Evolutionary conservation across 2,888 invertebrate genomes (phyloP).

Genomic region (Tipula confusa): DNA sequence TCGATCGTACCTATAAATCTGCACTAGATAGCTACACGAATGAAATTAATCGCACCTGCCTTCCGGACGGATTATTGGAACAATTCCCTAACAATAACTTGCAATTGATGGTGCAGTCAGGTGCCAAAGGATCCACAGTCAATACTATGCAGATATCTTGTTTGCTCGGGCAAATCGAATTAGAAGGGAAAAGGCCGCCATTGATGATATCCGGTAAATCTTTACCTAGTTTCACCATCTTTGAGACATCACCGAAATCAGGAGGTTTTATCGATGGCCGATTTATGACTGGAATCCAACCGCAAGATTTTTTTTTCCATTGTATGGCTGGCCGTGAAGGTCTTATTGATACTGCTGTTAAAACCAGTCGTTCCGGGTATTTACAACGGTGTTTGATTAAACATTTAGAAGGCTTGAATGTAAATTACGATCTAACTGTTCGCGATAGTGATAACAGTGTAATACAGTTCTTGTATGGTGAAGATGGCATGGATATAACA

Average conservation of each 20-base stretch:
- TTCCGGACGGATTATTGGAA: constrained; percentile 73
- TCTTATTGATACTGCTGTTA: constrained; percentile 98
- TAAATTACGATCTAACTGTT: constrained; percentile 92
- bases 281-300: constrained; percentile 97
- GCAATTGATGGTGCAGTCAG: constrained; percentile 97
- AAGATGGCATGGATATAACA: constrained; percentile 86
- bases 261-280: constrained; percentile 96
- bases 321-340: constrained; percentile 99
- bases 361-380: constrained; percentile 98
- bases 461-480: constrained; percentile 90
- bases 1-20: constrained; percentile 80
- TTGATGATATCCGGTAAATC: constrained; percentile 82
- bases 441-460: constrained; percentile 91
- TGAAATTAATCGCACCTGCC: constrained; percentile 71
- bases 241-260: constrained; percentile 83
- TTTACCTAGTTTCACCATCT: constrained; percentile 85
- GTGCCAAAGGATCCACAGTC: constrained; percentile 97
- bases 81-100: constrained; percentile 93
- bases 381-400: constrained; percentile 95
- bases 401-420: constrained; percentile 91
- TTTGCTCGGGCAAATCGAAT: constrained; percentile 93
- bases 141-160: constrained; percentile 99
- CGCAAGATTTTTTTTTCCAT: constrained; percentile 98
- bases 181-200: constrained; percentile 96
- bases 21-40: constrained; percentile 80